Evolutionary conservation across 2,113 vertebrate genomes (phyloP), one percentile per base, ranked within the genome.

Genomic region (Pitta sordida): DNA sequence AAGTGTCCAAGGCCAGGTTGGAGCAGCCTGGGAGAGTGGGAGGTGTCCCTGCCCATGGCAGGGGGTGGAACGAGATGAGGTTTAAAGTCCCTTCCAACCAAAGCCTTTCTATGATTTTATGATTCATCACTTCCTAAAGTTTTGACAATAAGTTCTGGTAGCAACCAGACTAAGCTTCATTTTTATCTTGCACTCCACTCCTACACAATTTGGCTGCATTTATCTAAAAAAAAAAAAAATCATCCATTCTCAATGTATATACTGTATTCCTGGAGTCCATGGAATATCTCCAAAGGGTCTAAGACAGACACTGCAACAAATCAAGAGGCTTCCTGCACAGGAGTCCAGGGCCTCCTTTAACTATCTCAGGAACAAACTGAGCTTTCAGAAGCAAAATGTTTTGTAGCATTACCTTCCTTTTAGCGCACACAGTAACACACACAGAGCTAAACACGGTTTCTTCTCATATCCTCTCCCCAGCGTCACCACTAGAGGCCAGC

Each of bases 401-500:
- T 14, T 29, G 55, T 17, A 71, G 22, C 9, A 1, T 26, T 3
- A 3, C 11, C 67, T 73, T 65, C 27, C 49, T 49, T 65, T 30
- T 7, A 44, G 63, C 16, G 43, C 43, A 43, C 39, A 41, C 39
- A 41, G 11, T 41, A 11, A 10, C 41, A 59, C 16, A 15, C 43
- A 43, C 23, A 39, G 29, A 59, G 29, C 9, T 4, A 27, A 76
- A 29, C 12, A 43, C 43, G 43, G 52, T 32, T 4, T n/a, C 49
- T 44, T 20, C 41, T 65, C 30, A 18, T 2, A 63, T 89, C 58
- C 52, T 29, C 79, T 88, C 52, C 78, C 46, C 58, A 60, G 71
- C 48, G 41, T 86, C 83, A 71, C 97, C 98, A 95, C 97, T 96
- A 98, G 97, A 96, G 94, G 97, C 91, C 97, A 97, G 93, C 82